A percentile compares a stretch with the other conserved stretches of the same genome.
Conservation (phyloP, 2,888 invertebrate species). For the Xanthostigma xanthostigma region DNA sequence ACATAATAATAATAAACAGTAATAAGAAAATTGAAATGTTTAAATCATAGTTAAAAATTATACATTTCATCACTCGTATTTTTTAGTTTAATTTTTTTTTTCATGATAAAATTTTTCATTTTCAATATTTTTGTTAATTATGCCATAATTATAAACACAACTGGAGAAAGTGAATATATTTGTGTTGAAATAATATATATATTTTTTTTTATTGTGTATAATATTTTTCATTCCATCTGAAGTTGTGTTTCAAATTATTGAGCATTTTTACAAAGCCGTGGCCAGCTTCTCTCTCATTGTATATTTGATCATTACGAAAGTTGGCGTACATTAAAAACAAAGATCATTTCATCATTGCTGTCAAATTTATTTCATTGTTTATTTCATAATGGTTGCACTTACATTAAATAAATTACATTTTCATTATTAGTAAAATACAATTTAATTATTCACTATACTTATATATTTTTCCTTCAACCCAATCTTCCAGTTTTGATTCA, state of each 20-base stretch:
- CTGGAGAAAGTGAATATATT: neutral
- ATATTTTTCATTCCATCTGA: neutral
- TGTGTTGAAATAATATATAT: neutral
- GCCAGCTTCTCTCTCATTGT: neutral
- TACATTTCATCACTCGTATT: too few relatives aligned
- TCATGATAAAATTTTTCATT: neutral
- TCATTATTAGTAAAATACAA: constrained; percentile 32
- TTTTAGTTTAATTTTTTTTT: constrained; percentile 8
- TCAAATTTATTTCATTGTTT: constrained; percentile 22
- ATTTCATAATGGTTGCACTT: constrained; percentile 32
- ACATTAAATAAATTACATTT: constrained; percentile 34
- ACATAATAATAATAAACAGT: constrained; percentile 14
- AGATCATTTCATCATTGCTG: constrained; percentile 2
- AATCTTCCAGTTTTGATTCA: too few relatives aligned
- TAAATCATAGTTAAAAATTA: too few relatives aligned
- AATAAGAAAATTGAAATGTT: too few relatives aligned
- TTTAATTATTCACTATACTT: constrained; percentile 24
- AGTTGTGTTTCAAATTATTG: neutral
- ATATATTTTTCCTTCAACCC: constrained; percentile 3
- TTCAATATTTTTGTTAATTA: constrained; percentile 17
- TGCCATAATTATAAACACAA: constrained; percentile 7
- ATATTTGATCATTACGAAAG: neutral
- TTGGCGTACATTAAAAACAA: neutral
- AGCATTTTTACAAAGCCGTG: constrained; percentile 2
- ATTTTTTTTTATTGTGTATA: neutral